A percentile compares a stretch with the other conserved stretches of the same genome.
Conservation (phyloP, 2,797 vertebrate genomes). For the Anguilla pacifica region DNA sequence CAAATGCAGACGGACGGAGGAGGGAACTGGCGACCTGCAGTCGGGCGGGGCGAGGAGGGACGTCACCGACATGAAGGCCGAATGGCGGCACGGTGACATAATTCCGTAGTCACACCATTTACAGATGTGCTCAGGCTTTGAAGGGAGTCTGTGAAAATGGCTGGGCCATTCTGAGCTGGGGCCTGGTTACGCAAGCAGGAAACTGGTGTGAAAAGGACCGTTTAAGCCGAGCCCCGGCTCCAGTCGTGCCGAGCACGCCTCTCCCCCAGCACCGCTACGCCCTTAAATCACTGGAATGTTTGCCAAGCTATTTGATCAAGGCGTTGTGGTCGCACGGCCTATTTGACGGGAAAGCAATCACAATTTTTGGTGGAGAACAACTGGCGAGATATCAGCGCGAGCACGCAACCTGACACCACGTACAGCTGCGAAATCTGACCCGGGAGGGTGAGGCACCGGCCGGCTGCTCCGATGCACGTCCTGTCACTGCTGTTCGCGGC, state of each 20-base stretch:
- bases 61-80: background rate
- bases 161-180: too few species aligned
- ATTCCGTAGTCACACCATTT: background rate
- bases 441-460: background rate
- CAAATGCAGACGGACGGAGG: background rate
- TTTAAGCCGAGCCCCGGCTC: background rate
- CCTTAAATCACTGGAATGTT: conserved; percentile 3
- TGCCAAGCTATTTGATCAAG: background rate
- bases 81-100: background rate
- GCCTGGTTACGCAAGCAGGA: background rate
- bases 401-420: background rate
- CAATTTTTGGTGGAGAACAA: background rate
- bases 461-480: too few species aligned
- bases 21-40: background rate
- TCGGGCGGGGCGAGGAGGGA: background rate
- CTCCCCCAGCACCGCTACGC: background rate
- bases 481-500: too few species aligned
- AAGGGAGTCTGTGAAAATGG: background rate
- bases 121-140: background rate
- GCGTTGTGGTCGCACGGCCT: background rate
- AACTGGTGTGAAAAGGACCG: background rate
- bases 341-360: background rate
- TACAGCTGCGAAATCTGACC: background rate
- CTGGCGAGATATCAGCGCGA: background rate
- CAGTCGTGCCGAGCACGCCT: background rate